A percentile compares a stretch with the other conserved stretches of the same genome.
These are phyloP conservation scores for Seira sanloemensis DNA, from an alignment of 2,888 invertebrate species.

Conservation along the genomic window DNA sequence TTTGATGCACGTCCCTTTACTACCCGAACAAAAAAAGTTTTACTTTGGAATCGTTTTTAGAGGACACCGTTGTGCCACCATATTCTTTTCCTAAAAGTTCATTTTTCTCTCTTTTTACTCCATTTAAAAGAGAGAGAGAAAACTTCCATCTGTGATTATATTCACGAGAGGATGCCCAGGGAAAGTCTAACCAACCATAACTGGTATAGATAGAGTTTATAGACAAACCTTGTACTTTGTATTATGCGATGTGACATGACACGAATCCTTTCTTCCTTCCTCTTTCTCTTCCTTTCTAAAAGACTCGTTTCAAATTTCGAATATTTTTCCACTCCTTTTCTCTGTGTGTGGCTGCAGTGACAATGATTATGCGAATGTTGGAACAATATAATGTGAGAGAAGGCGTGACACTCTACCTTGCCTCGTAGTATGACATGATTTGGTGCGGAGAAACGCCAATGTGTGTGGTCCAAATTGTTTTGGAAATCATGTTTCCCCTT, in stretches of 20 bases:
- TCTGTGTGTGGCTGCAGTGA: background rate
- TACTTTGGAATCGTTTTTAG: background rate
- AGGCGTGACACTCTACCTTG: background rate
- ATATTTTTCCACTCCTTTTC: background rate
- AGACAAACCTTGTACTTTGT: background rate
- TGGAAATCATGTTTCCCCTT: background rate
- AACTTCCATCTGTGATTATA: slow-evolving; percentile 1
- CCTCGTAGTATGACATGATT: background rate
- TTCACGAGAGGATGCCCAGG: background rate
- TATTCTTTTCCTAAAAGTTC: background rate
- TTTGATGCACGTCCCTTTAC: background rate
- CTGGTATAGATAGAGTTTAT: background rate
- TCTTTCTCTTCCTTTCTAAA: background rate
- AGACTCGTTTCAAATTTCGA: background rate
- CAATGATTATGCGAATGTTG: background rate
- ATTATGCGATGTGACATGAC: background rate
- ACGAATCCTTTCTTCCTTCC: background rate
- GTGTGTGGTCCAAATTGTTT: background rate
- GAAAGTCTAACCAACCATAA: background rate
- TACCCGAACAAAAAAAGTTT: background rate
- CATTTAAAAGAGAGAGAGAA: no score
- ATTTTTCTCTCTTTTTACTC: background rate
- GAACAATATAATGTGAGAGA: background rate
- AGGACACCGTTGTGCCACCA: background rate
- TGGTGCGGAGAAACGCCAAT: background rate